Evolutionary conservation across 2,797 vertebrate genomes (phyloP).

Genomic region (Poeciliopsis presidionis): DNA sequence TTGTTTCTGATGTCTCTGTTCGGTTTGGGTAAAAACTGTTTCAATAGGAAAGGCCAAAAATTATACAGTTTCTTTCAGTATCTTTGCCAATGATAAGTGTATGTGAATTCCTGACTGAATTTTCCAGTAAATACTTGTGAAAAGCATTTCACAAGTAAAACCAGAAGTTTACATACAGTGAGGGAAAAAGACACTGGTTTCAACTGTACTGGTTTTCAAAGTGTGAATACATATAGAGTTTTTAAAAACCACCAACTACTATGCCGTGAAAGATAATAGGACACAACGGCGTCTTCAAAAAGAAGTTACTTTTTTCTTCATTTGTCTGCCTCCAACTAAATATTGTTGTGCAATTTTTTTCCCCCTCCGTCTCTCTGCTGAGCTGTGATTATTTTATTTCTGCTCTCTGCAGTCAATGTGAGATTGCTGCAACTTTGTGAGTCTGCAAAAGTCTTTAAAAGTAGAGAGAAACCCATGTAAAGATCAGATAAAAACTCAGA

Average conservation of each 20-base stretch:
- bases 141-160: no score
- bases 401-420: conserved; percentile 31
- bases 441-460: conserved; percentile 48
- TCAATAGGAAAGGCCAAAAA: not conserved
- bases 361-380: conserved; percentile 2
- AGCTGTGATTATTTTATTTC: conserved; percentile 45
- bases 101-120: not conserved
- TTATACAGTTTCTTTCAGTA: not conserved
- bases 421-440: conserved; percentile 39
- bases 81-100: not conserved
- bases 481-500: conserved; percentile 39
- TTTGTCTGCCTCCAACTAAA: conserved; percentile 12
- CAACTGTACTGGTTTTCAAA: not conserved
- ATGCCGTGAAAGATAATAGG: not conserved
- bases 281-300: not conserved
- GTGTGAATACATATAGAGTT: not conserved
- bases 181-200: not conserved
- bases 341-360: conserved; percentile 4
- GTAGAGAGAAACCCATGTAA: conserved; percentile 42
- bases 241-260: not conserved
- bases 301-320: not conserved
- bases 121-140: not conserved
- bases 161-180: not conserved
- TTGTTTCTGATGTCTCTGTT: not conserved
- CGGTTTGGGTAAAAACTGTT: not conserved